phyloP scores from a whole-genome alignment of 2,797 vertebrate genomes.

The Acanthurus leucopareius region DNA sequence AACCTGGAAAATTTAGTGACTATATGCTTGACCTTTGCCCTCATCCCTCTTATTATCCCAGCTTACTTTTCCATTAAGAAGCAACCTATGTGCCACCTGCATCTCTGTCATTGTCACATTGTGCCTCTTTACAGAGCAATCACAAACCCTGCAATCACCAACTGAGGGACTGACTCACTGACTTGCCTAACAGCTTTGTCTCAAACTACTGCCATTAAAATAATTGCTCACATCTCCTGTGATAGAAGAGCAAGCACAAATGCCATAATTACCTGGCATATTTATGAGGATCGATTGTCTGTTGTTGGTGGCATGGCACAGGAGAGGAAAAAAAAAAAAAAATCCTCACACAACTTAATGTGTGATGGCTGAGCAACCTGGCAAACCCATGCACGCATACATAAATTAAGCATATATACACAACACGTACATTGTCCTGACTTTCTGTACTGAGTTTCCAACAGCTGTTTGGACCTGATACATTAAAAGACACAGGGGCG shows the following conservation, averaged over 20 bases:
- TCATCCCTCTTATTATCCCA: neutral
- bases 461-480: constrained; percentile 41
- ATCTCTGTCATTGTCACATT: constrained; percentile 12
- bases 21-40: neutral
- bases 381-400: constrained; percentile 27
- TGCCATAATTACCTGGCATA: constrained; percentile 38
- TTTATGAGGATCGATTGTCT: constrained; percentile 36
- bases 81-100: constrained; percentile 5
- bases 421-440: constrained; percentile 23
- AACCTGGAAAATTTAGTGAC: neutral
- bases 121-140: constrained; percentile 27
- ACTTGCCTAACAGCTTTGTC: constrained; percentile 16
- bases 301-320: neutral
- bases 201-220: constrained; percentile 48
- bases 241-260: constrained; percentile 28
- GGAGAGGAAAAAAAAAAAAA: constrained; percentile 12
- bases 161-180: constrained; percentile 35
- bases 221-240: constrained; percentile 27
- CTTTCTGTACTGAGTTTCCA: constrained; percentile 40
- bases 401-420: neutral
- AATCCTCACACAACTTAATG: constrained; percentile 13
- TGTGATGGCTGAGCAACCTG: constrained; percentile 38
- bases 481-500: constrained; percentile 28
- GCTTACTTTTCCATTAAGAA: constrained; percentile 11
- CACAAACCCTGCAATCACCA: constrained; percentile 38